phyloP scores from a whole-genome alignment of 2,113 vertebrate species.

The Sylvietta virens region DNA sequence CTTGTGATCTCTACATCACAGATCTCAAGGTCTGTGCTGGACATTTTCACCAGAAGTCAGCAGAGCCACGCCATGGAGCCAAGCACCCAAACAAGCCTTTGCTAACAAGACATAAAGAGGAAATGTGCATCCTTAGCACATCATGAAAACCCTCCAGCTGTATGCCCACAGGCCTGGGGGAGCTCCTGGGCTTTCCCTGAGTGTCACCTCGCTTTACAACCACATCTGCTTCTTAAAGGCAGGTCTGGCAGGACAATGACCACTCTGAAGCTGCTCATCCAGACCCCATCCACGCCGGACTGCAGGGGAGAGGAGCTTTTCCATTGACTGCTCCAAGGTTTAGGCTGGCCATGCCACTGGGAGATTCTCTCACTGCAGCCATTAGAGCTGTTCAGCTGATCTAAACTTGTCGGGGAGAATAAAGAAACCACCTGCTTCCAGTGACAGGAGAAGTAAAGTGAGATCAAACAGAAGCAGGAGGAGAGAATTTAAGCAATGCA shows the following conservation, averaged over 20 bases:
- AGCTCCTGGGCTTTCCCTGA: neutral
- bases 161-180: neutral
- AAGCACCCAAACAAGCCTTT: neutral
- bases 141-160: neutral
- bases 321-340: neutral
- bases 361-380: neutral
- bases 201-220: neutral
- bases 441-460: constrained; percentile 46
- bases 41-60: neutral
- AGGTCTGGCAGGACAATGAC: neutral
- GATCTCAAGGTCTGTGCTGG: neutral
- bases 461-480: constrained; percentile 31
- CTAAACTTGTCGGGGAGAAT: constrained; percentile 28
- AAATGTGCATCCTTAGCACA: neutral
- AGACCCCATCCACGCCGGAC: neutral
- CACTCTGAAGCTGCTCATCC: neutral
- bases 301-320: neutral
- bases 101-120: neutral
- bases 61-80: neutral
- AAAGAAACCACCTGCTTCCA: constrained; percentile 49
- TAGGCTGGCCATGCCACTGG: neutral
- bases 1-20: neutral
- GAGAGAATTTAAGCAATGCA: constrained; percentile 61
- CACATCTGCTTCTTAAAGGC: neutral
- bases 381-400: constrained; percentile 34